A percentile compares a stretch with the other conserved stretches of the same genome.
These are phyloP conservation scores for Caenorhabditis imperialis DNA, from an alignment of 2,888 invertebrate genomes.

Conservation along the genomic window DNA sequence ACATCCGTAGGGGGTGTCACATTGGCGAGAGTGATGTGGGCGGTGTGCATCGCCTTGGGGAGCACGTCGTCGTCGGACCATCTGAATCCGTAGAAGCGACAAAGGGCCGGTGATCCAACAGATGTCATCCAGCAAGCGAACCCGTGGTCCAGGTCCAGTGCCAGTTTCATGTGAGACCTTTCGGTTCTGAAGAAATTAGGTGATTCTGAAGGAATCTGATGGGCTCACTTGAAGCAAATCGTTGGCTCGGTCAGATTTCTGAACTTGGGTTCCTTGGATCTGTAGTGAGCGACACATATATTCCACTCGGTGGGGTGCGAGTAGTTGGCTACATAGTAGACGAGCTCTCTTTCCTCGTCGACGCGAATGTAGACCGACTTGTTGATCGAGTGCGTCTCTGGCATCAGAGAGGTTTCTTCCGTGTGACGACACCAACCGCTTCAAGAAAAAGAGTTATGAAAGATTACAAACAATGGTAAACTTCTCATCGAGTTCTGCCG, in stretches of 20 bases:
- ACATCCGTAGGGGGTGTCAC: not conserved
- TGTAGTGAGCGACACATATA: slow-evolving; percentile 61
- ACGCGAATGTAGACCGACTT: slow-evolving; percentile 68
- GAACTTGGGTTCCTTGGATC: not conserved
- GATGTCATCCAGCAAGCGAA: slow-evolving; percentile 71
- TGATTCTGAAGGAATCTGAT: too few species aligned
- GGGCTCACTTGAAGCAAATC: slow-evolving; percentile 37
- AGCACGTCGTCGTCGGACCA: slow-evolving; percentile 14
- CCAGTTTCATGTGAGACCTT: slow-evolving; percentile 54
- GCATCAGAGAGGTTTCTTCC: slow-evolving; percentile 19
- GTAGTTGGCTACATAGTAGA: slow-evolving; percentile 72
- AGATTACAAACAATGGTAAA: not conserved
- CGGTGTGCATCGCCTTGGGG: slow-evolving; percentile 28
- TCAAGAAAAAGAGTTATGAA: not conserved
- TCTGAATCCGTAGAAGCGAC: slow-evolving; percentile 55
- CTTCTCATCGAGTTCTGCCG: slow-evolving; percentile 28
- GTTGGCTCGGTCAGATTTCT: slow-evolving; percentile 40
- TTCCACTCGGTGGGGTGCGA: slow-evolving; percentile 64
- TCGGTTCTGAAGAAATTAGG: slow-evolving; percentile 43
- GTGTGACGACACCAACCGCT: slow-evolving; percentile 29
- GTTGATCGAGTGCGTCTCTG: slow-evolving; percentile 58
- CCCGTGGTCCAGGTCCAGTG: slow-evolving; percentile 66
- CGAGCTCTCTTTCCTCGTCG: slow-evolving; percentile 62
- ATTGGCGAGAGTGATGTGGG: not conserved
- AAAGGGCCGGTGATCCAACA: slow-evolving; percentile 52